Conservation (phyloP, 2,113 vertebrate genomes). For the Festucalex cinctus region DNA sequence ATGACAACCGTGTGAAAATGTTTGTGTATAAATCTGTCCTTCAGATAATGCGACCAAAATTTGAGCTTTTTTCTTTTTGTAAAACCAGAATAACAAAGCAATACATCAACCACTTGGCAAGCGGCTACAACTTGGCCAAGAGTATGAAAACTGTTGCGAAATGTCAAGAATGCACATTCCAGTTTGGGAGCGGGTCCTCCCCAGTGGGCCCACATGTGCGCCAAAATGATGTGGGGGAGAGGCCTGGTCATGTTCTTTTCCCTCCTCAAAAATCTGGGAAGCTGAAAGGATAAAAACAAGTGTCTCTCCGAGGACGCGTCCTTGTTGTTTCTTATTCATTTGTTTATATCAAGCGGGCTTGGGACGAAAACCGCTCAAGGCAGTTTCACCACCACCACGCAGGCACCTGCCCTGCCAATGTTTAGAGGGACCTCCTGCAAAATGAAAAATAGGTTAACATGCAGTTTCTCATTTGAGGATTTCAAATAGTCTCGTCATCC, state of each 20-base stretch:
- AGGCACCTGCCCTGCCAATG: conserved; percentile 92
- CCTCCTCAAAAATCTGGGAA: conserved; percentile 56
- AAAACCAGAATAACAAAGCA: conserved; percentile 50
- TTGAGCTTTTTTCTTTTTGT: conserved; percentile 22
- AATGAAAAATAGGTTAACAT: conserved; percentile 56
- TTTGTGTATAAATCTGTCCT: conserved; percentile 19
- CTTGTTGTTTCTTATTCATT: conserved; percentile 45
- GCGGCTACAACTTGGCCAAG: conserved; percentile 42
- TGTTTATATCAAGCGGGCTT: conserved; percentile 50
- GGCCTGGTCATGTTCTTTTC: conserved; percentile 37
- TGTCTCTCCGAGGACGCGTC: conserved; percentile 48
- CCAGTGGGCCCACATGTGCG: conserved; percentile 48
- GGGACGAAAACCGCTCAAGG: conserved; percentile 72
- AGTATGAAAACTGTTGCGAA: conserved; percentile 59
- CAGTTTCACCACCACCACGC: conserved; percentile 88
- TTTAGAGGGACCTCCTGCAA: conserved; percentile 91
- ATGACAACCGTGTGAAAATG: conserved; percentile 54
- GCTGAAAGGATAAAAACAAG: conserved; percentile 26
- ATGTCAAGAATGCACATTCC: conserved; percentile 60
- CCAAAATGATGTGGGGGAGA: conserved; percentile 49
- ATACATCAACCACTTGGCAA: conserved; percentile 47
- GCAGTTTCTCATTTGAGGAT: conserved; percentile 40
- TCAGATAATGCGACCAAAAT: conserved; percentile 29
- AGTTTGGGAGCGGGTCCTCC: conserved; percentile 43
- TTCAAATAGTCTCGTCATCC: conserved; percentile 24